Percentiles rank a stretch among this genome's conserved stretches.
These are phyloP conservation scores for Leptodactylus fallax DNA, from an alignment of 2,797 vertebrate genomes.

Conservation along the genomic window DNA sequence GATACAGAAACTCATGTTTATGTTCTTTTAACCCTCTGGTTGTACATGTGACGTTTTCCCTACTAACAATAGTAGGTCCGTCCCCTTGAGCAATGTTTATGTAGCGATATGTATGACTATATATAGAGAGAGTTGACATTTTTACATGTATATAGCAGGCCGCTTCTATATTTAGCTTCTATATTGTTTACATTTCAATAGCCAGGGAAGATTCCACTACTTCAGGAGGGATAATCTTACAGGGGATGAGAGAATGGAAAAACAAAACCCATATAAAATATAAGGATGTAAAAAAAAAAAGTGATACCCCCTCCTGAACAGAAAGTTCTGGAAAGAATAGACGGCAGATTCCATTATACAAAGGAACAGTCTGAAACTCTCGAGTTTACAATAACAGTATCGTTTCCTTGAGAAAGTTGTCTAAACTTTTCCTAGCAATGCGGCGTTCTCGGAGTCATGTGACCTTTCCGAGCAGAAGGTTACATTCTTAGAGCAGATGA, in stretches of 20 bases:
- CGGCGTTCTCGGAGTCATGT: conserved; percentile 9
- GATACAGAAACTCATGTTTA: background rate
- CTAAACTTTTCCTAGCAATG: conserved; percentile 26
- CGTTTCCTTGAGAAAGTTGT: conserved; percentile 22
- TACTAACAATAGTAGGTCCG: background rate
- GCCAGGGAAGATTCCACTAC: conserved; percentile 23
- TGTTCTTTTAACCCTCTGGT: background rate
- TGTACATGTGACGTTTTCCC: background rate
- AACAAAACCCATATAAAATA: conserved; percentile 12
- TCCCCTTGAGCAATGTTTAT: background rate
- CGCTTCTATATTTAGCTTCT: conserved; percentile 29
- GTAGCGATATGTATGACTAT: background rate
- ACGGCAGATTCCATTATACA: conserved; percentile 15
- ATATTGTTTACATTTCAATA: conserved; percentile 47
- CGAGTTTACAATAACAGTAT: background rate
- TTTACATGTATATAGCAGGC: background rate
- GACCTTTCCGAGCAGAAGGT: conserved; percentile 14
- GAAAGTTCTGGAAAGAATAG: conserved; percentile 32
- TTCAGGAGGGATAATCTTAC: conserved; percentile 32
- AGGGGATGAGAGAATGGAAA: conserved; percentile 33
- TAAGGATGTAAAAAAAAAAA: background rate
- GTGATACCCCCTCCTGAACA: background rate
- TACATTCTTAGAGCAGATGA: conserved; percentile 27
- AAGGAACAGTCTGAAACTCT: conserved; percentile 1
- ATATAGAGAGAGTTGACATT: background rate